Percentiles rank a stretch among this genome's conserved stretches.
Conservation (phyloP, 2,888 invertebrate genomes). For the Nephrotoma flavescens region DNA sequence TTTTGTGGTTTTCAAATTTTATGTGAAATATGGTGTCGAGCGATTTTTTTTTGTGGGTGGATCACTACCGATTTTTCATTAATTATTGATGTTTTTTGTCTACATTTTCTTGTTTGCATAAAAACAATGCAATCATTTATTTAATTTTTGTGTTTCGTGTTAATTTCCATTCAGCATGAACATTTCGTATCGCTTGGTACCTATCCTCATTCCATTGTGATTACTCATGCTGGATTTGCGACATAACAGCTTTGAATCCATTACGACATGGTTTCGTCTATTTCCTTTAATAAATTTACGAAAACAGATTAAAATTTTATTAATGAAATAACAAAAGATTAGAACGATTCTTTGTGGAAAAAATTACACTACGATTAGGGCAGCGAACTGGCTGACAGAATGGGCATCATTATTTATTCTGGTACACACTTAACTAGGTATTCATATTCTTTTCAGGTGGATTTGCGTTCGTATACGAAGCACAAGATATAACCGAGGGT, state of each 20-base stretch:
- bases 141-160: background rate
- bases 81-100: background rate
- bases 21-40: background rate
- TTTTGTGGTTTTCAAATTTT: background rate
- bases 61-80: background rate
- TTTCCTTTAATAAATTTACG: background rate
- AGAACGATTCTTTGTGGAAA: background rate
- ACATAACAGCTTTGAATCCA: background rate
- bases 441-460: constrained; percentile 51
- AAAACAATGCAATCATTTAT: background rate
- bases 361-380: background rate
- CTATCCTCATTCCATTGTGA: background rate
- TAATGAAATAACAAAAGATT: background rate
- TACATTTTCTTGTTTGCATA: background rate
- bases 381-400: background rate
- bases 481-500: constrained; percentile 72
- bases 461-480: constrained; percentile 89
- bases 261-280: background rate
- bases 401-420: background rate
- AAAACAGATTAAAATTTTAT: background rate
- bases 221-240: background rate
- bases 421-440: background rate
- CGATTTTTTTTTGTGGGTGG: background rate
- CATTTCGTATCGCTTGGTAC: background rate
- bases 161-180: background rate